phyloP scores from a whole-genome alignment of 2,888 invertebrate species.

The Nymphalis c-album region DNA sequence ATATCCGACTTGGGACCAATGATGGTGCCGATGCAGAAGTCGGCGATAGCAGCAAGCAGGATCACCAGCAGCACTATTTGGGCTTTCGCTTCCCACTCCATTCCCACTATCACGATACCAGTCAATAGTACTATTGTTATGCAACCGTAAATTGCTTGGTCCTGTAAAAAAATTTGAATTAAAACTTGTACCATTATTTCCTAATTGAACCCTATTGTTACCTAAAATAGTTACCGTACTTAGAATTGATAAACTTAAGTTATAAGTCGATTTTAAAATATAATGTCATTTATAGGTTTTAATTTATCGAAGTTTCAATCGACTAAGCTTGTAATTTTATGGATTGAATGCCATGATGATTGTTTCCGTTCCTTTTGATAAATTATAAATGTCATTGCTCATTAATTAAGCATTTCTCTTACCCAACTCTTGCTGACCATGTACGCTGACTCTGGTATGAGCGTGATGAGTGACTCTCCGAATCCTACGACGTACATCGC shows the following conservation, averaged over 20 bases:
- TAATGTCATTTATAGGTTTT: too few species aligned
- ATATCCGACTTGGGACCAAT: conserved; percentile 89
- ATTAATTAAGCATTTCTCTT: conserved; percentile 43
- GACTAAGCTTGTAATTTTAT: too few species aligned
- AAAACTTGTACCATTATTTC: too few species aligned
- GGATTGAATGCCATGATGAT: too few species aligned
- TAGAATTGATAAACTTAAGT: too few species aligned
- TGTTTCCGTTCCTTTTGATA: too few species aligned
- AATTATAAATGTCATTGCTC: too few species aligned
- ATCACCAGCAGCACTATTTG: conserved; percentile 93
- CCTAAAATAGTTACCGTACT: too few species aligned
- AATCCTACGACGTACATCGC: conserved; percentile 99
- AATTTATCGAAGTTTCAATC: too few species aligned
- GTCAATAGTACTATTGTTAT: conserved; percentile 91
- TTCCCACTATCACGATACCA: conserved; percentile 94
- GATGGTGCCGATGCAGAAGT: conserved; percentile 93
- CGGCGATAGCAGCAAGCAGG: conserved; percentile 90
- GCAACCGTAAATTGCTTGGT: conserved; percentile 91
- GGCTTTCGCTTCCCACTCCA: conserved; percentile 99
- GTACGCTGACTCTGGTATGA: conserved; percentile 78
- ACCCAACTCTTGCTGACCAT: conserved; percentile 76
- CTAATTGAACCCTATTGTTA: neutral
- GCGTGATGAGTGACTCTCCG: conserved; percentile 92
- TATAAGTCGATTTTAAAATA: too few species aligned
- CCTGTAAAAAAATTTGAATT: conserved; percentile 59